Percentiles rank a stretch among this genome's conserved stretches.
These are phyloP conservation scores for Halictus quadricinctus DNA, from an alignment of 2,888 invertebrate species.

Conservation along the genomic window DNA sequence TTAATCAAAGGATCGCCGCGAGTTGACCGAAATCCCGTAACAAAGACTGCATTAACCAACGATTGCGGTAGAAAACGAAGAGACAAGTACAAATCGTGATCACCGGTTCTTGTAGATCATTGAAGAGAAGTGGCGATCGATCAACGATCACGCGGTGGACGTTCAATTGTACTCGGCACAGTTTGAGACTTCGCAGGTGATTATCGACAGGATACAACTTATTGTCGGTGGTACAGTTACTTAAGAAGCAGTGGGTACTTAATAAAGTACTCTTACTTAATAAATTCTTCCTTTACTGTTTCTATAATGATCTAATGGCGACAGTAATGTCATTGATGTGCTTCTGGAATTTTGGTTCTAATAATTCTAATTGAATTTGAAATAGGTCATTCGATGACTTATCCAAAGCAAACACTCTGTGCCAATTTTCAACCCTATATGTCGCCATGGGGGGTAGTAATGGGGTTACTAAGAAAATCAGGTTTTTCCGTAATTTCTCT, in stretches of 20 bases:
- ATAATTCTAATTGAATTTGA: too few relatives aligned
- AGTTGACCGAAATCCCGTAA: conserved; percentile 14
- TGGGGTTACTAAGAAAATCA: too few relatives aligned
- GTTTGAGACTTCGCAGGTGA: background rate
- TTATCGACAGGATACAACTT: conserved; percentile 9
- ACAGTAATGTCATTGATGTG: background rate
- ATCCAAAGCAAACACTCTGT: too few relatives aligned
- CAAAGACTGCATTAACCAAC: conserved; percentile 18
- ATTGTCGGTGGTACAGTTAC: background rate
- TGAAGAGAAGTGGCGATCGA: conserved; percentile 29
- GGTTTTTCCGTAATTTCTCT: too few relatives aligned
- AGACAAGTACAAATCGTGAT: conserved; percentile 49
- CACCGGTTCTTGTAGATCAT: conserved; percentile 28
- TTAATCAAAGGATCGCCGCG: conserved; percentile 35
- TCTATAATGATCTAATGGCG: background rate
- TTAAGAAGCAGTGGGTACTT: too few relatives aligned
- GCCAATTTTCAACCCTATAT: too few relatives aligned
- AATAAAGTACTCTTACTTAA: background rate
- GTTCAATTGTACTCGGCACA: background rate
- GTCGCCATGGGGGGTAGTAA: too few relatives aligned
- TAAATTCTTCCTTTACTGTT: background rate
- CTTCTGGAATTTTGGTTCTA: too few relatives aligned
- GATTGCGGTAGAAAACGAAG: conserved; percentile 30
- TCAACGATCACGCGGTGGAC: conserved; percentile 41
- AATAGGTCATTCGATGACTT: too few relatives aligned